A percentile compares a stretch with the other conserved stretches of the same genome.
These are phyloP conservation scores for Hydrozoanthus tunicans DNA, from an alignment of 64 coral and sea anemone genomes.

Conservation along the genomic window DNA sequence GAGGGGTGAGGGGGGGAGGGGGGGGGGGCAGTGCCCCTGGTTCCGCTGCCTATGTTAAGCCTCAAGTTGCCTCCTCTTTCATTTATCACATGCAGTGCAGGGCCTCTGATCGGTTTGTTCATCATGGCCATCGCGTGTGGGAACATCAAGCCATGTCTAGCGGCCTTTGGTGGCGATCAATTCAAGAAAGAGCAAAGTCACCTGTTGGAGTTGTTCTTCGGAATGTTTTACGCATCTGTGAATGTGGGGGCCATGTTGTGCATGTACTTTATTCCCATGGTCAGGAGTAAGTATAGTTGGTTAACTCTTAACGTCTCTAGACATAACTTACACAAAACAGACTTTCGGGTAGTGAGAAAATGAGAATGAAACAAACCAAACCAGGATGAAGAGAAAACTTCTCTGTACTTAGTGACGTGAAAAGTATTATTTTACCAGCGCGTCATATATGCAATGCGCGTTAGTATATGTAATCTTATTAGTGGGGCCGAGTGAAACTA, in stretches of 20 bases:
- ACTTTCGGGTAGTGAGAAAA: no score
- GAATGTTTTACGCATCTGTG: slow-evolving; percentile 92
- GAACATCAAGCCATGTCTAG: slow-evolving; percentile 93
- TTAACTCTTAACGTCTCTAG: no score
- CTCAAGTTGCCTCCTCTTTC: not conserved
- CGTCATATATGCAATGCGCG: no score
- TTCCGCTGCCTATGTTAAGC: not conserved
- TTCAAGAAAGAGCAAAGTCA: slow-evolving; percentile 62
- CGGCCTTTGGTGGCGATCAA: slow-evolving; percentile 92
- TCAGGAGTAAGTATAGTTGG: slow-evolving; percentile 70
- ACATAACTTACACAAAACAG: no score
- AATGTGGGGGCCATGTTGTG: slow-evolving; percentile 84
- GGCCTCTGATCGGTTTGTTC: slow-evolving; percentile 80
- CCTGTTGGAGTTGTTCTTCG: slow-evolving; percentile 83
- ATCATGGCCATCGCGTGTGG: slow-evolving; percentile 88
- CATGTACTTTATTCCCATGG: slow-evolving; percentile 91
- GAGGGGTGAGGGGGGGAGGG: no score
- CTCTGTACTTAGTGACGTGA: no score
- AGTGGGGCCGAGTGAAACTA: no score
- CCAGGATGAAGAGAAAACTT: no score
- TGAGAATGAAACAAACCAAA: no score
- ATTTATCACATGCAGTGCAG: slow-evolving; percentile 42
- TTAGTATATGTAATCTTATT: no score
- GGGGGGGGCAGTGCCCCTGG: no score
- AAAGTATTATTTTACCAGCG: no score